Evolutionary conservation across 2,888 invertebrate genomes (phyloP).

Genomic region (Chymomyza amoena): DNA sequence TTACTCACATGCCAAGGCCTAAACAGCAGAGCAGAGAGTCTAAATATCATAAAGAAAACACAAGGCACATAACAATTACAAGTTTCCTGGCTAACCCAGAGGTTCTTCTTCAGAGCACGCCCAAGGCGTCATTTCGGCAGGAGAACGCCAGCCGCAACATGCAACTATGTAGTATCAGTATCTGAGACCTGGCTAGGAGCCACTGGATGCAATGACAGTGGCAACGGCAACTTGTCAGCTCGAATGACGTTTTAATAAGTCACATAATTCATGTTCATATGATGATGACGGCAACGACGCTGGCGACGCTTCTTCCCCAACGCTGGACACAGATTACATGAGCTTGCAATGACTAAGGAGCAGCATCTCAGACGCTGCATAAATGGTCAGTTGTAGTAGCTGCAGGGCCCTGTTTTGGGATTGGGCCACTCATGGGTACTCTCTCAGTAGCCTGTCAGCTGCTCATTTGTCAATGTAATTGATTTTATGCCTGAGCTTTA

Average conservation of each 20-base stretch:
- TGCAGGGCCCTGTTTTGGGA: constrained; percentile 45
- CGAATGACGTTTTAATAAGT: constrained; percentile 76
- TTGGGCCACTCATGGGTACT: constrained; percentile 31
- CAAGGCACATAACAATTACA: constrained; percentile 53
- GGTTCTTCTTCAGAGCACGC: background rate
- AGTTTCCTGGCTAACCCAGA: constrained; percentile 41
- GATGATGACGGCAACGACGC: constrained; percentile 21
- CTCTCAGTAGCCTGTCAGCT: constrained; percentile 58
- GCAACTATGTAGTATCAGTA: background rate
- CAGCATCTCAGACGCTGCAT: constrained; percentile 2
- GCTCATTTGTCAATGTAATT: constrained; percentile 72
- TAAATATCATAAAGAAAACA: constrained; percentile 27
- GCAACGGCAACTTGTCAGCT: constrained; percentile 70
- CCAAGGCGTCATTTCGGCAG: constrained; percentile 14
- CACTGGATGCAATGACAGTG: constrained; percentile 20
- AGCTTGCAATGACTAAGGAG: constrained; percentile 25
- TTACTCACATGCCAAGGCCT: constrained; percentile 39
- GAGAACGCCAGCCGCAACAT: background rate
- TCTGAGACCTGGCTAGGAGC: background rate
- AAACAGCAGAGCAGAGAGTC: constrained; percentile 23
- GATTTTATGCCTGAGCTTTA: constrained; percentile 69
- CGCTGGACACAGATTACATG: constrained; percentile 1
- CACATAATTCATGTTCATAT: constrained; percentile 70
- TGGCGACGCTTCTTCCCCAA: background rate
- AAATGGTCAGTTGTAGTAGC: background rate